Percentiles rank a stretch among this genome's conserved stretches.
phyloP scores from a whole-genome alignment of 53 echinoderm and acorn worm species.

The Pentamera pediparva region DNA sequence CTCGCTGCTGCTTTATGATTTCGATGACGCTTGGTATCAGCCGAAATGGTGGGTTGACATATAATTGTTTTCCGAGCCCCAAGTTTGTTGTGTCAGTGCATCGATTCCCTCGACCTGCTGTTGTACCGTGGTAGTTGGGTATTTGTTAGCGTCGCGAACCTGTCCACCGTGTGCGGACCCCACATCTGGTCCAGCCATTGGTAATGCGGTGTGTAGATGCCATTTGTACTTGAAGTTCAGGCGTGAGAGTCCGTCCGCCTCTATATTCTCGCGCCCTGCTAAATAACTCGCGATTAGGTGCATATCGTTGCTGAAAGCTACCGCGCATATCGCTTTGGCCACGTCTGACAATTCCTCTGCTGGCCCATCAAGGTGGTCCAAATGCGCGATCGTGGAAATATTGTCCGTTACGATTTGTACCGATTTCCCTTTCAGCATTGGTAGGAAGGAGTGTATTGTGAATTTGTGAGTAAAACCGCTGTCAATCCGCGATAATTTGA shows the following conservation, averaged over 20 bases:
- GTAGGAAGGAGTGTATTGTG: slow-evolving; percentile 24
- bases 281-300: slow-evolving; percentile 6
- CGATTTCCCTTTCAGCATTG: slow-evolving; percentile 30
- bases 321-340: slow-evolving; percentile 21
- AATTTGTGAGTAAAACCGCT: slow-evolving; percentile 31
- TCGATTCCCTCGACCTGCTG: slow-evolving; percentile 21
- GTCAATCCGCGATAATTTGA: slow-evolving; percentile 37
- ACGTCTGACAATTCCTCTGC: not conserved
- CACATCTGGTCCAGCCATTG: slow-evolving; percentile 25
- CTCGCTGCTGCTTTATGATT: not conserved
- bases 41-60: not conserved
- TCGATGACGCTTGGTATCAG: not conserved
- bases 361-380: slow-evolving; percentile 5
- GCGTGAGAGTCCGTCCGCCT: not conserved
- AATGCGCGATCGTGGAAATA: slow-evolving; percentile 21
- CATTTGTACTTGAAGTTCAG: not conserved
- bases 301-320: slow-evolving; percentile 16
- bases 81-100: not conserved
- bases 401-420: slow-evolving; percentile 36
- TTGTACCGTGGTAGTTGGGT: slow-evolving; percentile 38
- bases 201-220: slow-evolving; percentile 5
- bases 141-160: slow-evolving; percentile 10
- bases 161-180: slow-evolving; percentile 43
- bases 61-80: not conserved
- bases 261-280: not conserved